phyloP scores from a whole-genome alignment of 2,797 vertebrate species.

The Phoebastria nigripes region DNA sequence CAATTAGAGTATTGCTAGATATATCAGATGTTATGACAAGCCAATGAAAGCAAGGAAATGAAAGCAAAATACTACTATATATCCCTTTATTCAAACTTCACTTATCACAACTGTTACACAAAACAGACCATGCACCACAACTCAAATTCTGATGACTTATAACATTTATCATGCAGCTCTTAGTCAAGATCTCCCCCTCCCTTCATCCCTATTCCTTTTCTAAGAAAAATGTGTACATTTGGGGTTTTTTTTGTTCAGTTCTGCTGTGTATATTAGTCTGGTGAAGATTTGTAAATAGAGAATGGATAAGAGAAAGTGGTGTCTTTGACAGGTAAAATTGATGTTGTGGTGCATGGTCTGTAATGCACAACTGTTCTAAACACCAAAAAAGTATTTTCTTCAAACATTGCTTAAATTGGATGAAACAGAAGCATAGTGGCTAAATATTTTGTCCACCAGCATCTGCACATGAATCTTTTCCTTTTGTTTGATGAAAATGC shows the following conservation, averaged over 20 bases:
- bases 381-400: not conserved
- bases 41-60: not conserved
- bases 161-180: not conserved
- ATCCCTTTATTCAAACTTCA: not conserved
- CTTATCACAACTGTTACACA: not conserved
- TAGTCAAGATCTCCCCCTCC: not conserved
- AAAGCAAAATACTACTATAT: not conserved
- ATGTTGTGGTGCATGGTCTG: not conserved
- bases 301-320: not conserved
- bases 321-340: not conserved
- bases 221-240: not conserved
- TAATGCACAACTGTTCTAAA: not conserved
- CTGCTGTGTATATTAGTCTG: not conserved
- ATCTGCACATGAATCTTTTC: not conserved
- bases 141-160: not conserved
- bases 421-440: not conserved
- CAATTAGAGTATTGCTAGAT: not conserved
- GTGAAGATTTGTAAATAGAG: not conserved
- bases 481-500: not conserved
- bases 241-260: not conserved
- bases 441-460: not conserved
- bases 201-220: not conserved
- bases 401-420: not conserved
- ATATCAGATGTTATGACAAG: not conserved
- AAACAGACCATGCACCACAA: not conserved